Percentiles rank a stretch among this genome's conserved stretches.
Evolutionary conservation across 2,113 vertebrate genomes (phyloP).

Genomic region (Upupa epops): DNA sequence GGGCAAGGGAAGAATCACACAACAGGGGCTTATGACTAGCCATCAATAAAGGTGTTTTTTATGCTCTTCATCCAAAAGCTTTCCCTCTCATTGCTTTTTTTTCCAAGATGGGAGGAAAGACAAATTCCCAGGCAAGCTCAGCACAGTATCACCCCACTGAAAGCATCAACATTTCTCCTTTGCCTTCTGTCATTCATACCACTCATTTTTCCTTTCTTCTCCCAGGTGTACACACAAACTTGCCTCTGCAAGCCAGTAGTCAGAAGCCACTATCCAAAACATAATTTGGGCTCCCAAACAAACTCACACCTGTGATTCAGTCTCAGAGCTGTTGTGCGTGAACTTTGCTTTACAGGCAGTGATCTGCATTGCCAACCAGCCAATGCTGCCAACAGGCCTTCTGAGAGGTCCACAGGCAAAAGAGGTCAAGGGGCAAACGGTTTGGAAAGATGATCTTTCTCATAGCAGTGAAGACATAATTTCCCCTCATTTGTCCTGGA

Average conservation of each 20-base stretch:
- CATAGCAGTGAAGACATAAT: neutral
- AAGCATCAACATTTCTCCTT: neutral
- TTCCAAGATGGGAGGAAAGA: neutral
- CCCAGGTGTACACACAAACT: neutral
- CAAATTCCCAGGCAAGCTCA: neutral
- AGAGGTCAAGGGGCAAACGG: neutral
- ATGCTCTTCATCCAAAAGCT: neutral
- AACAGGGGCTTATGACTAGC: rapidly evolving
- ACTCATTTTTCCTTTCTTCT: neutral
- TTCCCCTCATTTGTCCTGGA: neutral
- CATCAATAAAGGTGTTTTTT: neutral
- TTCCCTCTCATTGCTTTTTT: neutral
- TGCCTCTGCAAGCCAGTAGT: neutral
- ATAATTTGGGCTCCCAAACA: neutral
- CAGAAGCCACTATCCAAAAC: neutral
- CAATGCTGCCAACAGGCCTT: neutral
- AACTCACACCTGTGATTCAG: neutral
- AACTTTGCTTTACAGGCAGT: neutral
- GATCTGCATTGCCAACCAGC: neutral
- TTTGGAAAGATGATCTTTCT: neutral
- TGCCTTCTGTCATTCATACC: neutral
- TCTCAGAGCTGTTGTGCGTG: neutral
- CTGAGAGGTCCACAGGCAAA: neutral
- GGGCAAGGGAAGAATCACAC: neutral
- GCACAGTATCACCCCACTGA: neutral